Percentiles rank a stretch among this genome's conserved stretches.
phyloP scores from a whole-genome alignment of 2,888 invertebrate species.

The Fissipunctia ypsillon region DNA sequence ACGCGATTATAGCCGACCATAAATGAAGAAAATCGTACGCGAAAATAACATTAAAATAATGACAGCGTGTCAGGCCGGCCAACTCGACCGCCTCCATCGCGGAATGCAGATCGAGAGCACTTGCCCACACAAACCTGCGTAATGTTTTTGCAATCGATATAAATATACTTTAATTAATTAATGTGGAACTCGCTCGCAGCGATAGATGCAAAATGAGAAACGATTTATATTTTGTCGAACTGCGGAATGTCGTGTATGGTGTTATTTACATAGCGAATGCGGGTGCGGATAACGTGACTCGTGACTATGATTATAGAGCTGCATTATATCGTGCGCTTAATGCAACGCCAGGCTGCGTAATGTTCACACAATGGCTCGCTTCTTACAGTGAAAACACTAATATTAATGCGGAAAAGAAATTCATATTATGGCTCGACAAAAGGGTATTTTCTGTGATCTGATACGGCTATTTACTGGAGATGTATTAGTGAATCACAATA shows the following conservation, averaged over 20 bases:
- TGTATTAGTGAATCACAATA: constrained; percentile 29
- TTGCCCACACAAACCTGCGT: constrained; percentile 69
- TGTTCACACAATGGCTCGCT: constrained; percentile 80
- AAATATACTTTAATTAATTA: constrained; percentile 70
- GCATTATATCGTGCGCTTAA: constrained; percentile 83
- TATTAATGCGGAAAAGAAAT: constrained; percentile 80
- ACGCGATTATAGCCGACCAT: constrained; percentile 64
- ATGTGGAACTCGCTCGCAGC: constrained; percentile 64
- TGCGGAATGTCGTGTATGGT: constrained; percentile 80
- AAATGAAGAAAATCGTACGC: constrained; percentile 67
- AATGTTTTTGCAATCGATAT: constrained; percentile 73
- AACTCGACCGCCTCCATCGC: constrained; percentile 40
- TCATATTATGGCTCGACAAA: constrained; percentile 67
- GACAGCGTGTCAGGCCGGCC: constrained; percentile 59
- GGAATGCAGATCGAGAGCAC: constrained; percentile 71
- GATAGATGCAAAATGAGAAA: constrained; percentile 71
- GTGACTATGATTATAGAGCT: constrained; percentile 84
- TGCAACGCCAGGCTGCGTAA: constrained; percentile 82
- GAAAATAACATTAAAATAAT: constrained; percentile 68
- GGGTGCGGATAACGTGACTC: constrained; percentile 82
- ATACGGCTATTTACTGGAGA: constrained; percentile 27
- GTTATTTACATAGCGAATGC: constrained; percentile 83
- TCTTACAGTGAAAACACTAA: constrained; percentile 78
- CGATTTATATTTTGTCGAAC: constrained; percentile 72
- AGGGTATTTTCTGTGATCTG: constrained; percentile 54